These are phyloP conservation scores for Holothuria scabra DNA, from an alignment of 53 echinoderm and acorn worm genomes.

Conservation along the genomic window DNA sequence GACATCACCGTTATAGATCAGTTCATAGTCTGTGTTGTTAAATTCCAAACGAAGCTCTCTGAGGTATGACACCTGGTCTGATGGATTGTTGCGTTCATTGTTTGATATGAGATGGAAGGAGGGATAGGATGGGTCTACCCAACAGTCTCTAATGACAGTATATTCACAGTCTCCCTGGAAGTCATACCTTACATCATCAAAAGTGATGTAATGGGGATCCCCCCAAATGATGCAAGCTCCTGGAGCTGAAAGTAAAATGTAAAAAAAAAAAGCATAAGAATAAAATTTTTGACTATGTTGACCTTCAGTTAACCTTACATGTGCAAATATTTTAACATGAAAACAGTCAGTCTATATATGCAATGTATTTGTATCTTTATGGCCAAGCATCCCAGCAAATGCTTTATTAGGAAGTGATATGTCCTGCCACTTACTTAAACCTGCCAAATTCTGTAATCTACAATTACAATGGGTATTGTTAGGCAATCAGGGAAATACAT, in stretches of 20 bases:
- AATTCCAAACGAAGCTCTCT: conserved; percentile 58
- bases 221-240: conserved; percentile 69
- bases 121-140: background rate
- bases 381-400: too few relatives aligned
- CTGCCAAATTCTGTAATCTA: too few relatives aligned
- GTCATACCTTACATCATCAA: conserved; percentile 63
- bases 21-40: conserved; percentile 35
- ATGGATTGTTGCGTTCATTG: conserved; percentile 59
- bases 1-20: conserved; percentile 51
- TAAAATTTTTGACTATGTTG: too few relatives aligned
- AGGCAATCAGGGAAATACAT: too few relatives aligned
- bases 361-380: too few relatives aligned
- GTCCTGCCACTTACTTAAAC: too few relatives aligned
- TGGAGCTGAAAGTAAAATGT: conserved; percentile 30
- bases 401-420: too few relatives aligned
- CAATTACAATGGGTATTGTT: too few relatives aligned
- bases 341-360: too few relatives aligned
- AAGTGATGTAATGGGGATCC: conserved; percentile 78
- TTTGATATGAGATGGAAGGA: conserved; percentile 65
- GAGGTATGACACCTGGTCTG: conserved; percentile 60
- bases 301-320: too few relatives aligned
- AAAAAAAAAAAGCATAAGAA: too few relatives aligned
- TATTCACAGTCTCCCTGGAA: conserved; percentile 74
- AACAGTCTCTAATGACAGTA: conserved; percentile 60
- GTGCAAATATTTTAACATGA: too few relatives aligned